Evolutionary conservation across 2,888 invertebrate species (phyloP), one percentile per base, ranked within the genome.

Genomic region (Rhagophthalmus giganteus): DNA sequence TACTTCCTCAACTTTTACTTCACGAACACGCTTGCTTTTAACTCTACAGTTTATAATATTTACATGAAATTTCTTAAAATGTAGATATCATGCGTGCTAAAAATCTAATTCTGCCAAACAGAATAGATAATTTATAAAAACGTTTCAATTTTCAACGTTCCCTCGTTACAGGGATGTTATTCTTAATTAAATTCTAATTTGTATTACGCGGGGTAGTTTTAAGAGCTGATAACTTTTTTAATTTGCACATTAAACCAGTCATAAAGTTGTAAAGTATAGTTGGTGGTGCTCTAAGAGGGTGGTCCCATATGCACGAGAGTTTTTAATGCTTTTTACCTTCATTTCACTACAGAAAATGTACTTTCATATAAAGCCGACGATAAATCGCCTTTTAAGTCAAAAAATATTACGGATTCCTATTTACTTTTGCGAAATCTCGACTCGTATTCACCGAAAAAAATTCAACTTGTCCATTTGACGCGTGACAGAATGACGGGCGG

Each of bases 401-500:
- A 20, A 20, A 20, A 5, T 7, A 20, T 20, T 20, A 20, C 4
- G 7, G 7, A 3, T 20, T 20, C 20, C 3, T 3, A 20, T 20
- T 20, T 20, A 20, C 7, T 20, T 20, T 20, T 20, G 7, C 7
- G 7, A 20, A 20, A 20, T 20, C 20, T 3, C 20, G 3, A 20
- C n/a, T n/a, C 24, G 34, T 34, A 20, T 7, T 9, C 7, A 24
- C 10, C 10, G 11, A 20, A 35, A 37, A 37, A 45, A 37, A 37
- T 20, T 11, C 20, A n/a, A 39, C 42, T 51, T 39, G 54, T 52
- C 48, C 57, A 51, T 47, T 54, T 52, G 55, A 42, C 50, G 49
- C 48, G 47, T 55, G 55, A 58, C 59, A 59, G 57, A 32, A 55
- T 55, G 58, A 54, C 58, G 54, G 56, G 57, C 42, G 44, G 50